phyloP scores from a whole-genome alignment of 2,888 invertebrate genomes.

The Boloria euphrosyne region DNA sequence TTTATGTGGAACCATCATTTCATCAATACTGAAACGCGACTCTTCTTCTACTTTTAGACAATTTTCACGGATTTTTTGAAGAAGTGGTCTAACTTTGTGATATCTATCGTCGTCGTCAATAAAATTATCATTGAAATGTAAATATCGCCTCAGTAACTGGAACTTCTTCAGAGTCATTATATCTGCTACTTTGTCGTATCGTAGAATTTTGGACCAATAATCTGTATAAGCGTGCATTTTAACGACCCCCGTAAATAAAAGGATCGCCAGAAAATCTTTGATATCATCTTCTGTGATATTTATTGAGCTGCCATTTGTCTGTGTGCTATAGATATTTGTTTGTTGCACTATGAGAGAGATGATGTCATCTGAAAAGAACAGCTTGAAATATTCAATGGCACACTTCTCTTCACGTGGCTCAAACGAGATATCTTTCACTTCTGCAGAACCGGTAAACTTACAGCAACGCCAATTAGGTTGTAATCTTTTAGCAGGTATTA shows the following conservation, averaged over 20 bases:
- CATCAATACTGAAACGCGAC: slow-evolving; percentile 35
- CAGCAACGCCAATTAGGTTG: slow-evolving; percentile 13
- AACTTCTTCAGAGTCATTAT: background rate
- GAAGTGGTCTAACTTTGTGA: slow-evolving; percentile 32
- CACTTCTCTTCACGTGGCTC: background rate
- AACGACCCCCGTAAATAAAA: background rate
- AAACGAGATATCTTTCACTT: slow-evolving; percentile 15
- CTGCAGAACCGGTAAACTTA: slow-evolving; percentile 14
- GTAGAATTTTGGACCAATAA: background rate
- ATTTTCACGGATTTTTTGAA: slow-evolving; percentile 34
- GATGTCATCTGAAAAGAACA: background rate
- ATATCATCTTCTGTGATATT: background rate
- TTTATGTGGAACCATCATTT: slow-evolving; percentile 47
- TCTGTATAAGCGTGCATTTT: background rate
- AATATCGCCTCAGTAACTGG: background rate
- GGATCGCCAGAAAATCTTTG: background rate
- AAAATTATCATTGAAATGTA: slow-evolving; percentile 5
- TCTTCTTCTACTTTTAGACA: slow-evolving; percentile 37
- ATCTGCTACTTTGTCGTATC: slow-evolving; percentile 1
- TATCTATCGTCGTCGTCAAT: slow-evolving; percentile 30
- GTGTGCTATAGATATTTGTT: background rate
- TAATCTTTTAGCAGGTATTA: slow-evolving; percentile 21
- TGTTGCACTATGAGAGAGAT: background rate
- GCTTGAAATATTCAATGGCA: background rate
- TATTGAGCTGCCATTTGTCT: background rate